phyloP scores from a whole-genome alignment of 2,888 invertebrate genomes.

The Tineola bisselliella region DNA sequence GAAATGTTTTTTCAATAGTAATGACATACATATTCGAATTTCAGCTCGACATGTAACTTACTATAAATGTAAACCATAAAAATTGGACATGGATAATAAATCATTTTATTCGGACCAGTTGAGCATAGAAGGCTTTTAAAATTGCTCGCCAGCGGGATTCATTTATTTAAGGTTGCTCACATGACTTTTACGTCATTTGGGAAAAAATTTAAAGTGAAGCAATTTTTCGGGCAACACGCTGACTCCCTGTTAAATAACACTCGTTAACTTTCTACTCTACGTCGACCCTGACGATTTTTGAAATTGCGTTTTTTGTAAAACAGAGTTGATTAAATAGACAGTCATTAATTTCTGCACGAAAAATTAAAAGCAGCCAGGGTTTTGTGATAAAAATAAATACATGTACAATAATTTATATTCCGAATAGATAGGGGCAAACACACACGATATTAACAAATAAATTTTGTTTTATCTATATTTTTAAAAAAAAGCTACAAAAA shows the following conservation, averaged over 20 bases:
- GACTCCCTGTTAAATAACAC: slow-evolving; percentile 50
- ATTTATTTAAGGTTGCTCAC: slow-evolving; percentile 31
- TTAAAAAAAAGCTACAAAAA: too few species aligned
- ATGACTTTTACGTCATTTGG: slow-evolving; percentile 60
- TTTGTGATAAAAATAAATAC: background rate
- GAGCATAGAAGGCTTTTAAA: slow-evolving; percentile 27
- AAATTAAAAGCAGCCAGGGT: background rate
- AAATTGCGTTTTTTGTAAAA: slow-evolving; percentile 37
- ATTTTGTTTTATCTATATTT: too few species aligned
- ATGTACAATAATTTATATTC: background rate
- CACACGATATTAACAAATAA: too few species aligned
- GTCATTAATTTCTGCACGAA: slow-evolving; percentile 9
- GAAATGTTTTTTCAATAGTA: background rate
- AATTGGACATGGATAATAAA: background rate
- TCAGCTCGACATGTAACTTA: background rate
- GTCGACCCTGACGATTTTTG: slow-evolving; percentile 37
- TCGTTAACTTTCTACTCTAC: slow-evolving; percentile 54
- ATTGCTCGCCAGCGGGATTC: slow-evolving; percentile 26
- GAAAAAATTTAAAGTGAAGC: slow-evolving; percentile 52
- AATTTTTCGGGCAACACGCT: slow-evolving; percentile 44
- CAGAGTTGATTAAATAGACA: slow-evolving; percentile 38
- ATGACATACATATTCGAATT: background rate
- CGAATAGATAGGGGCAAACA: too few species aligned
- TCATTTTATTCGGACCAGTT: slow-evolving; percentile 13
- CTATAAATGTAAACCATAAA: background rate